These are phyloP conservation scores for Micoletzkya japonica DNA, from an alignment of 2,888 invertebrate genomes.

Conservation along the genomic window DNA sequence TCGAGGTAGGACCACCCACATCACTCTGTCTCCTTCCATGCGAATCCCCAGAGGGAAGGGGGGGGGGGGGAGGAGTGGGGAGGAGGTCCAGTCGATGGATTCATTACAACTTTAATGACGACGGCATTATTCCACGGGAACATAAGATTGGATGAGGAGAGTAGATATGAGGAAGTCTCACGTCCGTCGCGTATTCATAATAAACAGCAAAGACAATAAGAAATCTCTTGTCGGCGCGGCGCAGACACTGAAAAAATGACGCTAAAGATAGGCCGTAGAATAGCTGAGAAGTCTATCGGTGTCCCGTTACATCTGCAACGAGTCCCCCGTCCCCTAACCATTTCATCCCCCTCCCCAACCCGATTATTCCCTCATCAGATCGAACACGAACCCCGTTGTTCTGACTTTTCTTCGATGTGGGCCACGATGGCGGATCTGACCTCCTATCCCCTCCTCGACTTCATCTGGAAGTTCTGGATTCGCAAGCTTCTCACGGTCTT, in stretches of 20 bases:
- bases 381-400: conserved; percentile 39
- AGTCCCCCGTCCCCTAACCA: not conserved
- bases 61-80: too few species aligned
- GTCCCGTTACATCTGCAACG: not conserved
- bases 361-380: conserved; percentile 43
- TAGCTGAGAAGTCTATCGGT: too few species aligned
- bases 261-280: too few species aligned
- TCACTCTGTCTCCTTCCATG: too few species aligned
- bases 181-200: too few species aligned
- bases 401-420: conserved; percentile 49
- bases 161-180: too few species aligned
- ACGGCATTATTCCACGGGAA: too few species aligned
- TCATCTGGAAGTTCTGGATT: conserved; percentile 56
- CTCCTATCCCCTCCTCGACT: conserved; percentile 42
- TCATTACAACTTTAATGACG: too few species aligned
- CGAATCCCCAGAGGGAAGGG: too few species aligned
- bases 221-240: not conserved
- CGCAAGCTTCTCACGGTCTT: conserved; percentile 57
- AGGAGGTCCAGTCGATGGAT: too few species aligned
- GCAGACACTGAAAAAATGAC: too few species aligned
- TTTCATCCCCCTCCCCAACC: not conserved
- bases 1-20: conserved; percentile 38
- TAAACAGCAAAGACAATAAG: not conserved
- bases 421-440: conserved; percentile 43
- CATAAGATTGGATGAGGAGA: too few species aligned